Base-by-base conservation (phyloP, 2,888 invertebrate species). In the Cynaeus angustus region DNA sequence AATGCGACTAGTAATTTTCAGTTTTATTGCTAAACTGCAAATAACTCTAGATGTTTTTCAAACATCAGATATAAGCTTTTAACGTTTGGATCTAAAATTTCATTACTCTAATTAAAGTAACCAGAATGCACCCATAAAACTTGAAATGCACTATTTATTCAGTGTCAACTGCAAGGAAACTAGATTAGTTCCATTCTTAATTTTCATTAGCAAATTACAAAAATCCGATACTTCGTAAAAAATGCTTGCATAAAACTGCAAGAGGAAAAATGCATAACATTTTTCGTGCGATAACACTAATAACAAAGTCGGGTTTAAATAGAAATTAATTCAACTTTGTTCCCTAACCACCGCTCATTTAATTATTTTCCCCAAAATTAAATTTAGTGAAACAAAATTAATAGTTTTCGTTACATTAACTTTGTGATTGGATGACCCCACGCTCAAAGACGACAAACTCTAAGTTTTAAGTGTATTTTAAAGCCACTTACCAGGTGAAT, bases 381-480 rank as follows among this genome's bases (percentile, higher is more conserved):
- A 16, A 46, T 16, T 26, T 28, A 9, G n/a, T 5, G 5, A 1
- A 53, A 14, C 37, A 6, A 53, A 37, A 33, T 46, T 45, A 45
- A 43, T 41, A 59, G 59, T 59, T 53, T 33, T 50, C 37, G 13
- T 53, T 46, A 37, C 38, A 61, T 61, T 48, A 61, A 38, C 33
- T 61, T 37, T 37, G 37, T 61, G 48, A 61, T 59, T 61, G 50
- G 21, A 13, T 61, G 61, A 37, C 33, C 50, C 48, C 9, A 30
- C 5, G 37, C 38, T 38, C 50, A 61, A 50, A 61, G 61, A 46
- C 56, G 4, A 28, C 30, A 21, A 50, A 13, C 12, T 14, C 38
- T 21, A 16, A 13, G 37, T 59, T 59, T 59, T 30, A 46, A 61
- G 48, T 7, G 61, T 61, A 50, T 61, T 61, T 61, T 61, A 61